phyloP scores from a whole-genome alignment of 2,113 vertebrate species.

The Albula glossodonta region DNA sequence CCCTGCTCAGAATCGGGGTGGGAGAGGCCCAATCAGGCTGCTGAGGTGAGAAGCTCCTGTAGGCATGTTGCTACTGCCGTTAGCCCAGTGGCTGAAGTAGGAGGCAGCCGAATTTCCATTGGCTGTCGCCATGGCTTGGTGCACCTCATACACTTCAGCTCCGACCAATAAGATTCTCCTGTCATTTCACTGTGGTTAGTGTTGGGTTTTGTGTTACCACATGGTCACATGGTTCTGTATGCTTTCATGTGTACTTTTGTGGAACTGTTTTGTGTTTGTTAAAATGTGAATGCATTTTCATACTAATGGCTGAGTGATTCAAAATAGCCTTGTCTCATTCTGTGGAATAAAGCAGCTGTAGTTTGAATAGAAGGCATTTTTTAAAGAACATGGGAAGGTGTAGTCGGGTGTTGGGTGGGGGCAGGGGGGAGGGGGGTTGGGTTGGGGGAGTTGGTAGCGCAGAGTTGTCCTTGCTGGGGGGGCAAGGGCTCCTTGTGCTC shows the following conservation, averaged over 20 bases:
- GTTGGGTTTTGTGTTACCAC: not conserved
- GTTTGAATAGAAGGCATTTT: constrained; percentile 1
- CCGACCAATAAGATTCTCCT: not conserved
- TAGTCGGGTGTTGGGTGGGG: not conserved
- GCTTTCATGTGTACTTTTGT: constrained; percentile 9
- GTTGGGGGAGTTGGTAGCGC: constrained; percentile 52
- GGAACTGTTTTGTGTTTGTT: constrained; percentile 9
- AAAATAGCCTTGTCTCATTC: not conserved
- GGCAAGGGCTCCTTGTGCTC: constrained; percentile 47
- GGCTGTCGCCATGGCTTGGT: constrained; percentile 39
- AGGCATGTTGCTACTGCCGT: not conserved
- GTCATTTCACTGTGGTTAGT: not conserved
- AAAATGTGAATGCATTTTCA: constrained; percentile 15
- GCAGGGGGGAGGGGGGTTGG: constrained; percentile 39
- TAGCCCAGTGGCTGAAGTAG: constrained; percentile 19
- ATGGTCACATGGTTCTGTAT: constrained; percentile 1
- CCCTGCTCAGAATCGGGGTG: not conserved
- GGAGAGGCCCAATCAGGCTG: not conserved
- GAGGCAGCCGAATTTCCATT: constrained; percentile 22
- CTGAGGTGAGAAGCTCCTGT: constrained; percentile 14
- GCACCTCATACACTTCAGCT: not conserved
- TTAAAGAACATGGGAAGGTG: not conserved
- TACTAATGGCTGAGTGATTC: constrained; percentile 16
- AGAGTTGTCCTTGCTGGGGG: constrained; percentile 48
- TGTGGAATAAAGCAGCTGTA: not conserved